phyloP scores from a whole-genome alignment of 2,888 invertebrate genomes.

The Electrophaes corylata region DNA sequence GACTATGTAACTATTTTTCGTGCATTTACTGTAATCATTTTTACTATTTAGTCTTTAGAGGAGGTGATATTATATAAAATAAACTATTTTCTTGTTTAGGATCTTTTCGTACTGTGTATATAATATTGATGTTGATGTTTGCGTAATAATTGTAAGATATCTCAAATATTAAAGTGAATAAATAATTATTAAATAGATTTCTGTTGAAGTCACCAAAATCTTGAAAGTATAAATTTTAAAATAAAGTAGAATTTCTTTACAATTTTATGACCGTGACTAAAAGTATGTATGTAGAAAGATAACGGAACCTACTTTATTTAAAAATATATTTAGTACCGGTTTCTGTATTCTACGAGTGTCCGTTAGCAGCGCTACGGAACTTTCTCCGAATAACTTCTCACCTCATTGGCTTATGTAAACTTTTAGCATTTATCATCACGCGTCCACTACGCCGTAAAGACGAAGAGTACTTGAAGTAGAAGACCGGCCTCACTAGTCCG shows the following conservation, averaged over 20 bases:
- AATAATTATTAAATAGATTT: constrained; percentile 36
- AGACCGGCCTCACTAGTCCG: too few species aligned
- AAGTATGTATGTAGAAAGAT: constrained; percentile 41
- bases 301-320: constrained; percentile 48
- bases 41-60: constrained; percentile 75
- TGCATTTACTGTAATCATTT: constrained; percentile 83
- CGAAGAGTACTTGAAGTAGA: too few species aligned
- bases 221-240: constrained; percentile 30
- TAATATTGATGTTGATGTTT: constrained; percentile 71
- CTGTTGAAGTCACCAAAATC: constrained; percentile 34
- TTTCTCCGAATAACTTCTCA: too few species aligned
- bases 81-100: constrained; percentile 72
- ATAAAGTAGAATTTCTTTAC: constrained; percentile 19
- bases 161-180: constrained; percentile 38
- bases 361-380: too few species aligned
- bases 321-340: constrained; percentile 38
- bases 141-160: constrained; percentile 60
- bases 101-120: constrained; percentile 69
- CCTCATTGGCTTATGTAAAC: too few species aligned
- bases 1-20: constrained; percentile 82
- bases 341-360: too few species aligned
- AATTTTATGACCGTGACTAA: constrained; percentile 31
- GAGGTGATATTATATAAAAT: constrained; percentile 74
- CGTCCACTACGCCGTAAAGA: too few species aligned
- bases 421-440: too few species aligned